A percentile compares a stretch with the other conserved stretches of the same genome.
Evolutionary conservation across 2,888 invertebrate genomes (phyloP).

Genomic region (Euspilapteryx auroguttella): DNA sequence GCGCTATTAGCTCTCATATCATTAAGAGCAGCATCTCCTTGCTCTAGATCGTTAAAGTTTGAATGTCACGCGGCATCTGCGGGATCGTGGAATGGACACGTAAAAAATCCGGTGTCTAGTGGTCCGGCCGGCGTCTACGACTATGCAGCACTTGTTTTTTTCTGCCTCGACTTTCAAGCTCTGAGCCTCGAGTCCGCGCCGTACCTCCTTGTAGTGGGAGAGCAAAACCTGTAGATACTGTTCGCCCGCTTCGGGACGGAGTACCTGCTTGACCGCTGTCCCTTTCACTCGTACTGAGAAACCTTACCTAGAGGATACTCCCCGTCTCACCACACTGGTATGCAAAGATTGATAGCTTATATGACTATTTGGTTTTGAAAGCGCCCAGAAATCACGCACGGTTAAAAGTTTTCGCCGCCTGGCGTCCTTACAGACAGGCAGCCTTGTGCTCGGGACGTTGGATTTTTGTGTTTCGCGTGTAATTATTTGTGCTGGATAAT

Average conservation of each 20-base stretch:
- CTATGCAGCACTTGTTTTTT: constrained; percentile 30
- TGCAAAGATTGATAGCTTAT: constrained; percentile 62
- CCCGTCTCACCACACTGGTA: constrained; percentile 55
- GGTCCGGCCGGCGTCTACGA: constrained; percentile 11
- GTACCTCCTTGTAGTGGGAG: constrained; percentile 55
- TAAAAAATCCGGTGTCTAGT: constrained; percentile 8
- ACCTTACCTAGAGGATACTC: constrained; percentile 21
- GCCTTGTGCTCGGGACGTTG: constrained; percentile 22
- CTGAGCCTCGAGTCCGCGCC: constrained; percentile 44
- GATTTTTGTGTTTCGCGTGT: constrained; percentile 14
- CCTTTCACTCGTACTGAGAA: constrained; percentile 32
- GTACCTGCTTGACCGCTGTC: constrained; percentile 42
- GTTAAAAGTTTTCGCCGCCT: constrained; percentile 51
- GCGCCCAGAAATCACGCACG: constrained; percentile 58
- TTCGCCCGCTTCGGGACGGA: constrained; percentile 45
- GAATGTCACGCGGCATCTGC: no score
- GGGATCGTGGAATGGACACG: no score
- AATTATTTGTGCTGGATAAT: constrained; percentile 28
- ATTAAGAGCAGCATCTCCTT: no score
- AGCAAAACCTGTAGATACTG: constrained; percentile 60
- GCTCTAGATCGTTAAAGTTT: no score
- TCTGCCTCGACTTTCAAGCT: constrained; percentile 47
- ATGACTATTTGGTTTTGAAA: constrained; percentile 59
- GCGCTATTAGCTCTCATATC: no score
- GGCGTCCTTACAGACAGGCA: constrained; percentile 50